Conservation (phyloP, 2,888 invertebrate species). For the Phania funesta region DNA sequence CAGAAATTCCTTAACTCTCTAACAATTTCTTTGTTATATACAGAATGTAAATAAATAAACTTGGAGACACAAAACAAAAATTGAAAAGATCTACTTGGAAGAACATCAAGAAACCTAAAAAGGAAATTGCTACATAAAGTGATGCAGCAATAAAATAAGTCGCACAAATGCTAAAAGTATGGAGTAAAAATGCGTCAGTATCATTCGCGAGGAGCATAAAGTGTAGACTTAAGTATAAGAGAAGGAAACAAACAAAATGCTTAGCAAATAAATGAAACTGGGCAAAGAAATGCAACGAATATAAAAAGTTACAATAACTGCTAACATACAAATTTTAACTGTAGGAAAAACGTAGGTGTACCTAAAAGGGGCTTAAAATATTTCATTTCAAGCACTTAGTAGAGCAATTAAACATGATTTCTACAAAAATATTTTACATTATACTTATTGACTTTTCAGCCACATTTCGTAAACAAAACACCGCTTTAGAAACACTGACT, state of each 20-base stretch:
- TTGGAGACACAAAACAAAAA: background rate
- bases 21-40: background rate
- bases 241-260: background rate
- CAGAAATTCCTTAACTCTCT: background rate
- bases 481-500: too few relatives aligned
- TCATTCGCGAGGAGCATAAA: conserved; percentile 30
- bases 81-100: conserved; percentile 36
- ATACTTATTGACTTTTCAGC: too few relatives aligned
- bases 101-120: conserved; percentile 21
- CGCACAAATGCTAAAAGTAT: conserved; percentile 1
- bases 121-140: conserved; percentile 35
- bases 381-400: too few relatives aligned
- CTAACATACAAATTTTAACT: too few relatives aligned
- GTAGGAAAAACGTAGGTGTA: too few relatives aligned
- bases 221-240: background rate
- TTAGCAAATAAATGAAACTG: background rate
- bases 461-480: too few relatives aligned
- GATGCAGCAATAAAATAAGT: conserved; percentile 49
- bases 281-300: background rate
- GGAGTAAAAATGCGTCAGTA: conserved; percentile 40
- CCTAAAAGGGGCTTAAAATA: too few relatives aligned
- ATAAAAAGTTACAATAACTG: too few relatives aligned
- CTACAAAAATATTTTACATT: too few relatives aligned
- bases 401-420: too few relatives aligned
- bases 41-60: background rate